Percentiles rank a stretch among this genome's conserved stretches.
Conservation (phyloP, 35 echinoderm and acorn worm species). For the Lytechinus variegatus region DNA sequence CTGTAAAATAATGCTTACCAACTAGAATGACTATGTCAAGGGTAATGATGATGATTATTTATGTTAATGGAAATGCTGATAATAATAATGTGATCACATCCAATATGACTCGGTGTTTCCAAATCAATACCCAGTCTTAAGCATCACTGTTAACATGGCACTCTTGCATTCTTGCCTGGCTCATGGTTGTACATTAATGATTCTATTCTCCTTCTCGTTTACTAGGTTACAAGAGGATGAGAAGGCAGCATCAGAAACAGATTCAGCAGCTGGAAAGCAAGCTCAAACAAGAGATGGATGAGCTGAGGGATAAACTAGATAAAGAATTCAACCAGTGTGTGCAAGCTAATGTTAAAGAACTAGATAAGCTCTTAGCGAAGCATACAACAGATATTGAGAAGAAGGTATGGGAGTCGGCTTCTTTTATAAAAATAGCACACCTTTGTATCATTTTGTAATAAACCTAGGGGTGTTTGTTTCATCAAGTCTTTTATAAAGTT, state of each 20-base stretch:
- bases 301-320: constrained; percentile 87
- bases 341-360: constrained; percentile 81
- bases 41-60: not conserved
- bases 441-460: too few relatives aligned
- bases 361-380: constrained; percentile 82
- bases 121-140: too few relatives aligned
- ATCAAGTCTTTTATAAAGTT: too few relatives aligned
- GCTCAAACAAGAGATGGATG: constrained; percentile 82
- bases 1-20: not conserved
- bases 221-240: constrained; percentile 93
- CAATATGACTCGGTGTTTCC: too few relatives aligned
- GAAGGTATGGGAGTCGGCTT: constrained; percentile 65
- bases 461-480: too few relatives aligned
- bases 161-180: not conserved
- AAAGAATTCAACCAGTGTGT: constrained; percentile 89
- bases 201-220: not conserved
- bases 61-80: too few relatives aligned
- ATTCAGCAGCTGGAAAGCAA: constrained; percentile 84
- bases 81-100: not conserved
- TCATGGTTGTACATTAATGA: not conserved
- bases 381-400: constrained; percentile 75
- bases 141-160: too few relatives aligned
- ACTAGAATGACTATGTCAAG: not conserved
- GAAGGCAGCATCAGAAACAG: constrained; percentile 90
- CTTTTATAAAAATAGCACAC: not conserved